Evolutionary conservation across 2,888 invertebrate genomes (phyloP).

Genomic region (Lottia scabra): DNA sequence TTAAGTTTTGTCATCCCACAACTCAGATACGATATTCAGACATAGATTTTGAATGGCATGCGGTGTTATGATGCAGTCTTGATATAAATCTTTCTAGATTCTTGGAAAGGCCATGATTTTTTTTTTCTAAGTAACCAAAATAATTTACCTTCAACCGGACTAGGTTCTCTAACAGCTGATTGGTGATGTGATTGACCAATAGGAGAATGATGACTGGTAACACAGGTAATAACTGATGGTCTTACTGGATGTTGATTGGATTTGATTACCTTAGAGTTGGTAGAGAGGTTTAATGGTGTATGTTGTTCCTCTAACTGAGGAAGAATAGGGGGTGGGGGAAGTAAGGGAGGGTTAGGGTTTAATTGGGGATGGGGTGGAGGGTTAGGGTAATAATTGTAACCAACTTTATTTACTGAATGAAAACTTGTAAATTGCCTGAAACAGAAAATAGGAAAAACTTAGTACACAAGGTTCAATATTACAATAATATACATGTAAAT

Average conservation of each 20-base stretch:
- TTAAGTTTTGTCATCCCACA: too few species aligned
- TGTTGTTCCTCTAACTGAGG: slow-evolving; percentile 7
- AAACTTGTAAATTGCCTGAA: slow-evolving; percentile 40
- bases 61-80: too few species aligned
- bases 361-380: neutral
- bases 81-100: too few species aligned
- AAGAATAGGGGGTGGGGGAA: slow-evolving; percentile 10
- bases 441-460: slow-evolving; percentile 7
- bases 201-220: slow-evolving; percentile 24
- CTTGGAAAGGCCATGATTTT: too few species aligned
- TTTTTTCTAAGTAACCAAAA: too few species aligned
- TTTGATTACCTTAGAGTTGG: neutral
- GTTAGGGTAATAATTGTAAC: slow-evolving; percentile 9
- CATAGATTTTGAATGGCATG: too few species aligned
- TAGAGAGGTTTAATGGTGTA: slow-evolving; percentile 23
- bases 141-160: neutral
- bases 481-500: too few species aligned
- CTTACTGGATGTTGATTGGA: slow-evolving; percentile 20
- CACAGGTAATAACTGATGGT: slow-evolving; percentile 56
- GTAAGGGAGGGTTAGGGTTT: slow-evolving; percentile 3
- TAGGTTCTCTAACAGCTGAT: slow-evolving; percentile 6
- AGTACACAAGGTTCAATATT: too few species aligned
- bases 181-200: neutral
- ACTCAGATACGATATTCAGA: too few species aligned
- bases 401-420: slow-evolving; percentile 21